phyloP scores from a whole-genome alignment of 2,113 vertebrate species.

The Brachypodius melanocephalos region DNA sequence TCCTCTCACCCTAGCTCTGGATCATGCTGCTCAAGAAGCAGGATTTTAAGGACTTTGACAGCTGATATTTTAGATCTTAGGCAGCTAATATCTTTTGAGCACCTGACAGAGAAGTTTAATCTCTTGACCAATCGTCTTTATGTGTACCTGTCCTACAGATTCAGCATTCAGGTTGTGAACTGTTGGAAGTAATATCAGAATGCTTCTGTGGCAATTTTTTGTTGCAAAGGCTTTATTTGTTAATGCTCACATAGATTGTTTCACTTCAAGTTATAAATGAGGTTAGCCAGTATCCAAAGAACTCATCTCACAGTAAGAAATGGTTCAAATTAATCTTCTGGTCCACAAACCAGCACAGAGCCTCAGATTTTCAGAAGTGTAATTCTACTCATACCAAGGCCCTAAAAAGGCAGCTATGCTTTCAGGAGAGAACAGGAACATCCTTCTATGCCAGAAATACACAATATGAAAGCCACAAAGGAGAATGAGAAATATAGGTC shows the following conservation, averaged over 20 bases:
- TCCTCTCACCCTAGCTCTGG: not conserved
- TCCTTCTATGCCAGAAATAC: not conserved
- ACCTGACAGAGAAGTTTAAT: constrained; percentile 52
- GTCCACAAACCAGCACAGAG: not conserved
- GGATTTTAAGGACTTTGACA: constrained; percentile 48
- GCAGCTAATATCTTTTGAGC: constrained; percentile 33
- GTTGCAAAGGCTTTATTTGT: not conserved
- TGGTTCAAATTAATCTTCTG: not conserved
- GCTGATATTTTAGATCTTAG: constrained; percentile 50
- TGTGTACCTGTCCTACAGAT: not conserved
- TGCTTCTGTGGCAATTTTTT: not conserved
- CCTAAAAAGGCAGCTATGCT: not conserved
- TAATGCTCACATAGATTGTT: not conserved
- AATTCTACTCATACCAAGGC: not conserved
- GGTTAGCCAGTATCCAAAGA: not conserved
- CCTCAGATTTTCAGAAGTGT: not conserved
- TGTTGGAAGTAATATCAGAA: not conserved
- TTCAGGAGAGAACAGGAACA: not conserved
- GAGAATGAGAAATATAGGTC: not conserved
- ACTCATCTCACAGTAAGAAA: not conserved
- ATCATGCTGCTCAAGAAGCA: constrained; percentile 21
- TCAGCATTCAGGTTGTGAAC: not conserved
- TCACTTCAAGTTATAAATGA: not conserved
- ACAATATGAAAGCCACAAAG: not conserved
- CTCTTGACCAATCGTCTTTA: constrained; percentile 45